A percentile compares a stretch with the other conserved stretches of the same genome.
Evolutionary conservation across 2,113 vertebrate species (phyloP).

Genomic region (Stercorarius parasiticus): DNA sequence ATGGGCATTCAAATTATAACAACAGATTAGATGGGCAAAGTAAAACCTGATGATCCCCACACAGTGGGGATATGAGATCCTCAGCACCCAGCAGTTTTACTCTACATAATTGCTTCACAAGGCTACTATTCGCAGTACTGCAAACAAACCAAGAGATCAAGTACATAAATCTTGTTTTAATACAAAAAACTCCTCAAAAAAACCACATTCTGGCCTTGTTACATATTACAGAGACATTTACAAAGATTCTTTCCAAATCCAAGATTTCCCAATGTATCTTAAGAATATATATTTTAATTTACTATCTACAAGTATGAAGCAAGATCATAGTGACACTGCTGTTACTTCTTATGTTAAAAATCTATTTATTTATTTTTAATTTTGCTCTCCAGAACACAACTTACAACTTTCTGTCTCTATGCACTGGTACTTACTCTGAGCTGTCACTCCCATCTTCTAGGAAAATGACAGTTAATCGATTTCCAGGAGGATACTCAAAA

Average conservation of each 20-base stretch:
- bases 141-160: not conserved
- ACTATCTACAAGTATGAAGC: not conserved
- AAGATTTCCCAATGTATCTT: not conserved
- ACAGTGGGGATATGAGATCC: not conserved
- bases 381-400: not conserved
- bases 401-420: not conserved
- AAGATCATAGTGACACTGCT: not conserved
- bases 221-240: not conserved
- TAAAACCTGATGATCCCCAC: not conserved
- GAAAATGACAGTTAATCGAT: conserved; percentile 85
- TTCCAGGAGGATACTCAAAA: conserved; percentile 96
- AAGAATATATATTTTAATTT: not conserved
- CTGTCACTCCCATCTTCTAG: conserved; percentile 89
- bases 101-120: not conserved
- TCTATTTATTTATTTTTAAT: not conserved
- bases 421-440: conserved; percentile 78
- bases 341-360: not conserved
- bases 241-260: not conserved
- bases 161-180: not conserved
- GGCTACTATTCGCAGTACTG: not conserved
- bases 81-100: not conserved
- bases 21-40: not conserved
- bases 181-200: not conserved
- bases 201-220: not conserved
- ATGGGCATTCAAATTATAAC: not conserved